phyloP scores from a whole-genome alignment of 2,797 vertebrate species.

The Otolemur crassicaudatus region DNA sequence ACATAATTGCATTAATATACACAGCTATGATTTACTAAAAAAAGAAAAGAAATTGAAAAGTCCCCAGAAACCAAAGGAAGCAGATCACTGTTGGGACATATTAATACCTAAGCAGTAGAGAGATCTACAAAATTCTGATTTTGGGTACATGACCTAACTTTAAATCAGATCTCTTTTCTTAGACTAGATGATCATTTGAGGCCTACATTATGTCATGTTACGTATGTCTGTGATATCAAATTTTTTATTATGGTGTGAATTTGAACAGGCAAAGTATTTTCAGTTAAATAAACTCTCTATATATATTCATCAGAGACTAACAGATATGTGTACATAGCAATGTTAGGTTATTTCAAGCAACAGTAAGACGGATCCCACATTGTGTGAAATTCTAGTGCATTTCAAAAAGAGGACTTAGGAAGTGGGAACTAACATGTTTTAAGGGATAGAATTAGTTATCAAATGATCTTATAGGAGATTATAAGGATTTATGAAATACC shows the following conservation, averaged over 20 bases:
- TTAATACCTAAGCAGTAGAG: background rate
- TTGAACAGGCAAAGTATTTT: background rate
- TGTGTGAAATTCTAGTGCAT: background rate
- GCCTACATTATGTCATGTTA: background rate
- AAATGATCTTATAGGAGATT: background rate
- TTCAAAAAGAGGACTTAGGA: background rate
- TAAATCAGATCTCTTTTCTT: background rate
- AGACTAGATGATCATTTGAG: background rate
- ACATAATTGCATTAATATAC: no score
- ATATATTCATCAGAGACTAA: background rate
- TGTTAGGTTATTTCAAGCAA: background rate
- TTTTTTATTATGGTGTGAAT: background rate
- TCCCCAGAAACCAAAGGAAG: background rate
- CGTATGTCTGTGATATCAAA: background rate
- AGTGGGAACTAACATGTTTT: background rate
- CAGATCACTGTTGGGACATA: background rate
- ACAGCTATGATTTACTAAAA: no score
- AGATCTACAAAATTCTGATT: background rate
- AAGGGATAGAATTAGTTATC: background rate
- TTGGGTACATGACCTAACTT: background rate
- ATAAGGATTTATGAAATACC: background rate
- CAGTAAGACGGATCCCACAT: background rate
- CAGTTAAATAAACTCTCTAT: background rate
- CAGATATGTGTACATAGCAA: background rate
- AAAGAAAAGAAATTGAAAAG: background rate